Evolutionary conservation across 2,888 invertebrate genomes (phyloP).

Genomic region (Dolichopus griseipennis): DNA sequence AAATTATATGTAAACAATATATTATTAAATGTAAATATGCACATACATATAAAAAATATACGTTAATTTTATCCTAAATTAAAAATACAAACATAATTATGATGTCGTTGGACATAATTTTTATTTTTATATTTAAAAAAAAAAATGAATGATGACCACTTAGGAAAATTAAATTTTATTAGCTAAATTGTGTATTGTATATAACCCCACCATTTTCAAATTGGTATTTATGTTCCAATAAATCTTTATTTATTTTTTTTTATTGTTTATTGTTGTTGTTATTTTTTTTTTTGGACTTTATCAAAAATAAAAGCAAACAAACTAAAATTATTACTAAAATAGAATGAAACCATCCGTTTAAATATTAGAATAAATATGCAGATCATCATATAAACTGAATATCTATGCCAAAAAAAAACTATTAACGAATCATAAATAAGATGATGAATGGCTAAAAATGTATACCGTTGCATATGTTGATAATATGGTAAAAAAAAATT

Average conservation of each 20-base stretch:
- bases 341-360: no score
- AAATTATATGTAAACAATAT: no score
- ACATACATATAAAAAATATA: no score
- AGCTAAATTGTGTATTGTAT: neutral
- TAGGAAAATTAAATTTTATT: slow-evolving; percentile 4
- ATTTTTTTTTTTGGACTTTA: no score
- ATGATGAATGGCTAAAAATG: neutral
- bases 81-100: neutral
- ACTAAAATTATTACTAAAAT: no score
- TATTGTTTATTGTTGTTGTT: no score
- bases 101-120: neutral
- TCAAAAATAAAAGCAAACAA: no score
- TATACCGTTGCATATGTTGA: neutral
- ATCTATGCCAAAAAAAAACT: neutral
- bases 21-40: no score
- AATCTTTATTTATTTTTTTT: no score
- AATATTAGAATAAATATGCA: neutral
- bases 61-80: neutral
- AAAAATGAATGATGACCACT: slow-evolving; percentile 6
- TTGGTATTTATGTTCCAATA: no score
- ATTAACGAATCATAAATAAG: slow-evolving; percentile 3
- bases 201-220: neutral
- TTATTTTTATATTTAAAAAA: neutral
- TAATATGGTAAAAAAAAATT: neutral
- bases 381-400: neutral